Evolutionary conservation across 2,888 invertebrate species (phyloP).

Genomic region (Abrostola triplasia): DNA sequence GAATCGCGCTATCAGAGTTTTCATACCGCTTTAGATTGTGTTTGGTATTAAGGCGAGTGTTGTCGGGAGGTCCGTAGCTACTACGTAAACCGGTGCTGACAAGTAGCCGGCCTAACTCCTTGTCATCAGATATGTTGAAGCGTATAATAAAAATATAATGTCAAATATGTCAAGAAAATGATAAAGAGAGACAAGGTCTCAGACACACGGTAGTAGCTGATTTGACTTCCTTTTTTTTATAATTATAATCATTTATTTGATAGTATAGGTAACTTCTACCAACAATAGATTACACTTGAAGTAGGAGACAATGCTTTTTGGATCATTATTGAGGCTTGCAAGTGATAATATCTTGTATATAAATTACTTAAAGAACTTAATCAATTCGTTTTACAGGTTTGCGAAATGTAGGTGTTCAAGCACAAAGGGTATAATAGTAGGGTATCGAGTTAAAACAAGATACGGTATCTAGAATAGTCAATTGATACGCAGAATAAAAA

Average conservation of each 20-base stretch:
- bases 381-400: too few relatives aligned
- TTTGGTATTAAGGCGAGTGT: accelerated
- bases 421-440: too few relatives aligned
- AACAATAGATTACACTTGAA: too few relatives aligned
- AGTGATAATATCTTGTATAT: too few relatives aligned
- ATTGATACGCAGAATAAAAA: too few relatives aligned
- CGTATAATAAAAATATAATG: slow-evolving; percentile 77
- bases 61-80: slow-evolving; percentile 84
- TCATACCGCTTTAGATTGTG: slow-evolving; percentile 54
- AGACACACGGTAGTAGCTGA: slow-evolving; percentile 85
- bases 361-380: too few relatives aligned
- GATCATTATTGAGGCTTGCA: neutral
- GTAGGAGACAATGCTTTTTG: slow-evolving; percentile 22
- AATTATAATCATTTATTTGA: too few relatives aligned
- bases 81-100: slow-evolving; percentile 82
- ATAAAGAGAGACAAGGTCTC: slow-evolving; percentile 84
- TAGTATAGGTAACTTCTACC: too few relatives aligned
- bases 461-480: too few relatives aligned
- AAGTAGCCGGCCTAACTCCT: slow-evolving; percentile 82
- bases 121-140: slow-evolving; percentile 82
- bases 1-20: slow-evolving; percentile 76
- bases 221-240: slow-evolving; percentile 79
- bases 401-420: too few relatives aligned
- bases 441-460: too few relatives aligned
- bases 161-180: slow-evolving; percentile 84